These are phyloP conservation scores for Tenthredo distinguenda DNA, from an alignment of 2,888 invertebrate genomes.

Conservation along the genomic window DNA sequence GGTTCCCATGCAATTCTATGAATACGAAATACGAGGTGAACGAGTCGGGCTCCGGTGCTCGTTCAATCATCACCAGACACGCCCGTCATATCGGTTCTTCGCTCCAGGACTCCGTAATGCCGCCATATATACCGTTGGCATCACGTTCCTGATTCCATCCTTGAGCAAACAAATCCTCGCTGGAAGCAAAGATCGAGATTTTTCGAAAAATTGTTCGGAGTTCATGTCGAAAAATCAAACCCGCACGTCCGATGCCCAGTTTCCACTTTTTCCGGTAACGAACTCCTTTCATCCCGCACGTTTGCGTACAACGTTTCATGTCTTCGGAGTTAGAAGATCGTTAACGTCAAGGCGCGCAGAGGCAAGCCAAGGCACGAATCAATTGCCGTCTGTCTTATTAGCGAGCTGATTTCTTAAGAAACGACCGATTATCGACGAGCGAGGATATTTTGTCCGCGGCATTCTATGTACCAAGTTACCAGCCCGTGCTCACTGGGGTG, in stretches of 20 bases:
- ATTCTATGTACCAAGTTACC: constrained; percentile 21
- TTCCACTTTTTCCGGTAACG: not conserved
- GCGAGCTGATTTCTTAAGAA: constrained; percentile 62
- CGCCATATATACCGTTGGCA: constrained; percentile 1
- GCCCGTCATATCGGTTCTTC: constrained; percentile 71
- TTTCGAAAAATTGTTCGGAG: too few relatives aligned
- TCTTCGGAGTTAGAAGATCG: constrained; percentile 28
- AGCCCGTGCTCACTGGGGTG: constrained; percentile 70
- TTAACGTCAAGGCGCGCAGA: constrained; percentile 14
- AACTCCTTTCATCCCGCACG: not conserved
- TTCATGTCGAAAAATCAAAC: too few relatives aligned
- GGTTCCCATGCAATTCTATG: constrained; percentile 72
- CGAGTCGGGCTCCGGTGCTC: constrained; percentile 58
- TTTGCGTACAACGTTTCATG: not conserved
- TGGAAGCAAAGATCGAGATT: not conserved
- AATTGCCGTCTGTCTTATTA: constrained; percentile 55
- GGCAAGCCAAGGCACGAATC: constrained; percentile 40
- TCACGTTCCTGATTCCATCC: not conserved
- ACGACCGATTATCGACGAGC: constrained; percentile 59
- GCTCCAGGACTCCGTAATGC: not conserved
- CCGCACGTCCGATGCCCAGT: not conserved
- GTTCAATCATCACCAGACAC: constrained; percentile 73
- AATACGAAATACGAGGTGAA: constrained; percentile 74
- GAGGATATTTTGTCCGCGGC: constrained; percentile 59
- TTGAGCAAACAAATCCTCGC: constrained; percentile 13